These are phyloP conservation scores for Hirtodrosophila cameraria DNA, from an alignment of 2,888 invertebrate species.

Conservation along the genomic window DNA sequence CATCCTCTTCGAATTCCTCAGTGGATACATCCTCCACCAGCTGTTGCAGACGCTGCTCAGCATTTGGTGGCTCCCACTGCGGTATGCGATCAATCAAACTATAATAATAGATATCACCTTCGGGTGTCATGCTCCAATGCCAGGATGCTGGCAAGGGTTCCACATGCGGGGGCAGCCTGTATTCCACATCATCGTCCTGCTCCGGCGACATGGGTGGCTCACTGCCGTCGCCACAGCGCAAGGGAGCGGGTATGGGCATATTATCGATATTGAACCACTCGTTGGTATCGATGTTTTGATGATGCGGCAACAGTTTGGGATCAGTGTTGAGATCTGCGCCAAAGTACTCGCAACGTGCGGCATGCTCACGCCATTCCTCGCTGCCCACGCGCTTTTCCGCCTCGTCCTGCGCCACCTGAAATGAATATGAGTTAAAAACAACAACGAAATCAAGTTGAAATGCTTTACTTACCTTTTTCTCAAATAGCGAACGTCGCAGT, in stretches of 20 bases:
- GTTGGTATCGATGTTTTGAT: slow-evolving; percentile 82
- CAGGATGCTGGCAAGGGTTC: slow-evolving; percentile 90
- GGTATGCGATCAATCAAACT: slow-evolving; percentile 91
- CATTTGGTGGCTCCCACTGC: slow-evolving; percentile 90
- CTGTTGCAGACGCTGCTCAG: slow-evolving; percentile 81
- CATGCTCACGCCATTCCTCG: slow-evolving; percentile 81
- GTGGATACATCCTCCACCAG: slow-evolving; percentile 46
- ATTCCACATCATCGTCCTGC: slow-evolving; percentile 56
- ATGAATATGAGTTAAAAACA: too few relatives aligned
- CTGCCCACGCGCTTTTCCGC: slow-evolving; percentile 82
- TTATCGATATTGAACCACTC: slow-evolving; percentile 82
- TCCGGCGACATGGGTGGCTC: slow-evolving; percentile 51
- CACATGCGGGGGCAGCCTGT: slow-evolving; percentile 85
- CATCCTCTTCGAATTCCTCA: slow-evolving; percentile 33
- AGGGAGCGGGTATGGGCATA: slow-evolving; percentile 78
- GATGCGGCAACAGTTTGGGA: slow-evolving; percentile 81
- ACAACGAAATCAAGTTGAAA: too few relatives aligned
- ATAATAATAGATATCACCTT: slow-evolving; percentile 96
- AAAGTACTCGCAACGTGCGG: slow-evolving; percentile 83
- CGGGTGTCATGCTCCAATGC: slow-evolving; percentile 92
- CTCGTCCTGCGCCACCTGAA: slow-evolving; percentile 82
- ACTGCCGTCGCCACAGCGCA: slow-evolving; percentile 78
- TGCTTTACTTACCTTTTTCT: slow-evolving; percentile 72
- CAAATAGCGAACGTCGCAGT: slow-evolving; percentile 82
- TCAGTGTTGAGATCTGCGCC: slow-evolving; percentile 80